Conservation (phyloP, 2,888 invertebrate genomes). For the Dicyrtoma fusca region DNA sequence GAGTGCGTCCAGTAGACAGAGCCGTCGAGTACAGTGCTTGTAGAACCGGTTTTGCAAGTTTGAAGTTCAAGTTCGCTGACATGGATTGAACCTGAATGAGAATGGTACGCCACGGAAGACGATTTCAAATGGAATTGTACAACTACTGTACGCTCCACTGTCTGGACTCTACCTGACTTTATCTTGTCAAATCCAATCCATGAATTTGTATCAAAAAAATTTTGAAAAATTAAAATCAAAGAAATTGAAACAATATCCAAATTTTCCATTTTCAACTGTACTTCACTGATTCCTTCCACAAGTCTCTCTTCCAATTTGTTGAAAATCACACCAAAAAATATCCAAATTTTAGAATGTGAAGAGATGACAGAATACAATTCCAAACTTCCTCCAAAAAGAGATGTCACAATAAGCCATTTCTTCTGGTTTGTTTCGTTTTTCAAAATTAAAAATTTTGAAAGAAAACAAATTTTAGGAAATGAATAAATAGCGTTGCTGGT, state of each 20-base stretch:
- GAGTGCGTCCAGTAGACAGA: background rate
- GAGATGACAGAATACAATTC: too few relatives aligned
- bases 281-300: conserved; percentile 7
- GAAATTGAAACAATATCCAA: conserved; percentile 3
- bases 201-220: too few relatives aligned
- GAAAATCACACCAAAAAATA: too few relatives aligned
- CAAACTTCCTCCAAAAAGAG: background rate
- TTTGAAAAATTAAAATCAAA: background rate
- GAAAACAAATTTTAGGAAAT: background rate
- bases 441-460: background rate
- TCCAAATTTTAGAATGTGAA: background rate
- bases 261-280: conserved; percentile 2
- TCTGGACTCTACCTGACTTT: background rate
- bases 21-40: conserved; percentile 21
- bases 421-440: background rate
- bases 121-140: conserved; percentile 3
- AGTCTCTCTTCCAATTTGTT: conserved; percentile 4
- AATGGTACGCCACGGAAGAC: background rate
- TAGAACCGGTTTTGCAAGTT: conserved; percentile 51
- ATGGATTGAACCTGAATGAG: conserved; percentile 18
- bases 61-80: conserved; percentile 51
- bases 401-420: conserved; percentile 24
- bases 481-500: background rate
- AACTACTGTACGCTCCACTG: conserved; percentile 6
- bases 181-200: background rate